phyloP scores from a whole-genome alignment of 2,797 vertebrate species.

The Parotocinclus haroldoi region DNA sequence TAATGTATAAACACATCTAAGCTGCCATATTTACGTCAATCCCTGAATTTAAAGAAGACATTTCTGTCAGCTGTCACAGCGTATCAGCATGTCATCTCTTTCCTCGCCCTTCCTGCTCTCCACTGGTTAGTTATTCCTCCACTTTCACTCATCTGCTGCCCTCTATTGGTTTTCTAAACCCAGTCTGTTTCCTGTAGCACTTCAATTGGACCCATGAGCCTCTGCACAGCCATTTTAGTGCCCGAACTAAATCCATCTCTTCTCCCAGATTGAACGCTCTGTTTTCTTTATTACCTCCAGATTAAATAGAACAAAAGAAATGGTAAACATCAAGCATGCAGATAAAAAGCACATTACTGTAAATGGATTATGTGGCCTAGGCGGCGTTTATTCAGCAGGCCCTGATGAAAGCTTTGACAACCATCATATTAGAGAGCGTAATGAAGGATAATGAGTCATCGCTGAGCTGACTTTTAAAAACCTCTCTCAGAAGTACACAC shows the following conservation, averaged over 20 bases:
- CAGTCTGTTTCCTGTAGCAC: constrained; percentile 11
- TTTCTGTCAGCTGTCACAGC: constrained; percentile 64
- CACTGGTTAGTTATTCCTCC: constrained; percentile 47
- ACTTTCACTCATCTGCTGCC: constrained; percentile 51
- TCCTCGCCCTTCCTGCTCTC: not conserved
- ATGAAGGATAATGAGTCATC: constrained; percentile 41
- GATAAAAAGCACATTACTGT: constrained; percentile 73
- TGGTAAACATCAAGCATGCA: constrained; percentile 63
- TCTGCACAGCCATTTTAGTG: constrained; percentile 22
- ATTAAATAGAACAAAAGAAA: constrained; percentile 44
- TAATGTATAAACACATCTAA: constrained; percentile 29
- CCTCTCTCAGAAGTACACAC: constrained; percentile 11
- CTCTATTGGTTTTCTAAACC: constrained; percentile 47
- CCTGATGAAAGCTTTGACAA: constrained; percentile 72
- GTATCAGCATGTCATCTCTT: constrained; percentile 40
- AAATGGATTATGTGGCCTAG: constrained; percentile 69
- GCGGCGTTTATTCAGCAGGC: constrained; percentile 62
- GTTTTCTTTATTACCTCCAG: constrained; percentile 46
- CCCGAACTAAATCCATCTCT: constrained; percentile 43
- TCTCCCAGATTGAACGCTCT: constrained; percentile 40
- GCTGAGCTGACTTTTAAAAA: constrained; percentile 9
- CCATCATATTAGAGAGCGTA: constrained; percentile 63
- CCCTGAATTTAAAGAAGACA: constrained; percentile 43
- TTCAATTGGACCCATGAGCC: constrained; percentile 15
- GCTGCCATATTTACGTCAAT: constrained; percentile 43